Conservation (phyloP, 2,888 invertebrate species). For the Antheraea assamensis region DNA sequence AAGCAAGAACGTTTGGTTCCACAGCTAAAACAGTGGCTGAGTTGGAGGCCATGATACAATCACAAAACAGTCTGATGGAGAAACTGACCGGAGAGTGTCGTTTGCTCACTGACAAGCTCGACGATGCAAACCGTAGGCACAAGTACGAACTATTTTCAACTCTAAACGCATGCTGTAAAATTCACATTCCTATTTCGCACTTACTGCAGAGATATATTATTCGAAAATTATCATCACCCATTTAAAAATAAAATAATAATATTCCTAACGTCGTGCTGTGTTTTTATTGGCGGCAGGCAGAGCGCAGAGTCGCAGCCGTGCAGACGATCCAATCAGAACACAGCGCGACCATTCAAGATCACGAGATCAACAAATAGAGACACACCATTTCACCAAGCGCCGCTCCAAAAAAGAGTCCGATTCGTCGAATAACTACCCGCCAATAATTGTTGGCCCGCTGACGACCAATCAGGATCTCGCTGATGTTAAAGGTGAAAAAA, state of each 20-base stretch:
- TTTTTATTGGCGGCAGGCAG: conserved; percentile 82
- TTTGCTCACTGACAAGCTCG: conserved; percentile 93
- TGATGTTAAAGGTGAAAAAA: conserved; percentile 66
- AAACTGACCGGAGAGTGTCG: conserved; percentile 95
- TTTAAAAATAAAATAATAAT: conserved; percentile 44
- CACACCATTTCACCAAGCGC: conserved; percentile 69
- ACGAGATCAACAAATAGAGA: conserved; percentile 62
- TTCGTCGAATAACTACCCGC: conserved; percentile 80
- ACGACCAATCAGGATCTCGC: conserved; percentile 80
- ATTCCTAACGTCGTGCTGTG: conserved; percentile 81
- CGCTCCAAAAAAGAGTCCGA: conserved; percentile 81
- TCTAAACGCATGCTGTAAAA: conserved; percentile 59
- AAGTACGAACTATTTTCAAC: conserved; percentile 86
- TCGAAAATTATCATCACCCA: conserved; percentile 68
- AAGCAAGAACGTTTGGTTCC: conserved; percentile 77
- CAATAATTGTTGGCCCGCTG: conserved; percentile 74
- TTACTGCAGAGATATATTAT: conserved; percentile 19
- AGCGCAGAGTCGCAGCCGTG: conserved; percentile 80
- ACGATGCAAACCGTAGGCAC: conserved; percentile 93
- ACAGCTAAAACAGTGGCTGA: conserved; percentile 94
- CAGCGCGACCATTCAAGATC: conserved; percentile 76
- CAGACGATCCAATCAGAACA: conserved; percentile 82
- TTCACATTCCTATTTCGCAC: conserved; percentile 29
- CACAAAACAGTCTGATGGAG: conserved; percentile 96
- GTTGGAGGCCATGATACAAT: conserved; percentile 94